Conservation (phyloP, 2,888 invertebrate genomes). For the Orgyia antiqua region DNA sequence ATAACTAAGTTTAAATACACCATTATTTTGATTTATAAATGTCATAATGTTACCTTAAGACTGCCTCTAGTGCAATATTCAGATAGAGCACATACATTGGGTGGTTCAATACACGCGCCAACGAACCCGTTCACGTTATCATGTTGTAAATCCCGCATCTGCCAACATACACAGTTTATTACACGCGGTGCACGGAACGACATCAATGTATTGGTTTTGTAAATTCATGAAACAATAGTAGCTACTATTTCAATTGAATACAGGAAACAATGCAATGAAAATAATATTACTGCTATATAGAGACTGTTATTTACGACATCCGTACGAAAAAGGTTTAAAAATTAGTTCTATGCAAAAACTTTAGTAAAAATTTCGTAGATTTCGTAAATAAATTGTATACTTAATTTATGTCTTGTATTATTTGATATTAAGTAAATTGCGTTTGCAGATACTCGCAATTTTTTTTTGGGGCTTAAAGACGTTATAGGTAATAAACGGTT, state of each 20-base stretch:
- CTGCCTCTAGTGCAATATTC: conserved; percentile 95
- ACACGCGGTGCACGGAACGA: conserved; percentile 11
- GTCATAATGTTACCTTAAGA: conserved; percentile 82
- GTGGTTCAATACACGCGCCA: conserved; percentile 94
- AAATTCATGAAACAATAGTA: conserved; percentile 1
- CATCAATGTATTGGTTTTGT: conserved; percentile 3
- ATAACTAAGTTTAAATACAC: too few species aligned
- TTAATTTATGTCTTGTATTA: too few species aligned
- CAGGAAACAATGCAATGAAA: not conserved
- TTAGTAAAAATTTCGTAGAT: too few species aligned
- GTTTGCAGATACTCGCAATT: too few species aligned
- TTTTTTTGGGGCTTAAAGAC: too few species aligned
- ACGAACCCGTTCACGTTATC: conserved; percentile 95
- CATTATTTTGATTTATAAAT: conserved; percentile 5
- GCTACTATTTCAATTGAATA: not conserved
- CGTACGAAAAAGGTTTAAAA: too few species aligned
- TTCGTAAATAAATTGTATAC: too few species aligned
- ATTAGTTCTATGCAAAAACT: too few species aligned
- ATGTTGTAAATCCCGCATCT: conserved; percentile 94
- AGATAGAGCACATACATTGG: conserved; percentile 92
- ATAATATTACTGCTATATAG: not conserved
- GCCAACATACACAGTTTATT: conserved; percentile 24
- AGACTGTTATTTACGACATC: not conserved
- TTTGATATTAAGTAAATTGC: too few species aligned
- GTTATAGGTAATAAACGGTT: too few species aligned